These are phyloP conservation scores for Podargus strigoides DNA, from an alignment of 2,797 vertebrate species.

Conservation along the genomic window DNA sequence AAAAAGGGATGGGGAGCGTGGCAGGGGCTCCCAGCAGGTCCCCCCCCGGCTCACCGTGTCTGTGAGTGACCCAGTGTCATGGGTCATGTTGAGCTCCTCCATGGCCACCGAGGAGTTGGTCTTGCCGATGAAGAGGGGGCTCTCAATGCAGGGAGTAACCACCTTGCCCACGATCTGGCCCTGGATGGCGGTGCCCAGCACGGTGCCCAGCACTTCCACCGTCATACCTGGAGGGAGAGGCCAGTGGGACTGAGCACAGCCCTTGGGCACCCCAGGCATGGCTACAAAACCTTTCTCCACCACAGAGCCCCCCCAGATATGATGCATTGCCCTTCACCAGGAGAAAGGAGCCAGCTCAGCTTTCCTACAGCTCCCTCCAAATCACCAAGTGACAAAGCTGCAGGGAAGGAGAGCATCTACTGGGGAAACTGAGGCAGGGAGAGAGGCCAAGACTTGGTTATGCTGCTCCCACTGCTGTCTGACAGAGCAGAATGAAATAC, in stretches of 20 bases:
- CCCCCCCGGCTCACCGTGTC: conserved; percentile 72
- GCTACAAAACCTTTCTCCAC: background rate
- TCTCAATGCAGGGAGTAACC: conserved; percentile 78
- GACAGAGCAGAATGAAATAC: background rate
- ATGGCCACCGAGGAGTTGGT: conserved; percentile 56
- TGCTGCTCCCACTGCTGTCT: background rate
- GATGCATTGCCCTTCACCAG: too few relatives aligned
- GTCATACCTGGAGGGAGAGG: conserved; percentile 84
- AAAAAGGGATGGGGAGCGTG: accelerated
- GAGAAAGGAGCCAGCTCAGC: background rate
- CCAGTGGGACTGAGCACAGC: background rate
- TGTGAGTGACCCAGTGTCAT: conserved; percentile 57
- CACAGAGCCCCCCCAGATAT: background rate
- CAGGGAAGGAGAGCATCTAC: background rate
- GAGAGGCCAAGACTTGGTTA: background rate
- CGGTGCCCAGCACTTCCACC: conserved; percentile 88
- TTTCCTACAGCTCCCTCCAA: background rate
- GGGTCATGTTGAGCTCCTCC: conserved; percentile 69
- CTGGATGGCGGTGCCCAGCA: conserved; percentile 91
- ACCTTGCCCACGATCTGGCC: conserved; percentile 90
- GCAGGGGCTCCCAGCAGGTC: background rate
- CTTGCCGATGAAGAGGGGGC: background rate
- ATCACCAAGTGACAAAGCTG: background rate
- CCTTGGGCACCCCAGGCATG: background rate
- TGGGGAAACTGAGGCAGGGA: background rate